Conservation (phyloP, 2,113 vertebrate genomes). For the Pungitius pungitius region DNA sequence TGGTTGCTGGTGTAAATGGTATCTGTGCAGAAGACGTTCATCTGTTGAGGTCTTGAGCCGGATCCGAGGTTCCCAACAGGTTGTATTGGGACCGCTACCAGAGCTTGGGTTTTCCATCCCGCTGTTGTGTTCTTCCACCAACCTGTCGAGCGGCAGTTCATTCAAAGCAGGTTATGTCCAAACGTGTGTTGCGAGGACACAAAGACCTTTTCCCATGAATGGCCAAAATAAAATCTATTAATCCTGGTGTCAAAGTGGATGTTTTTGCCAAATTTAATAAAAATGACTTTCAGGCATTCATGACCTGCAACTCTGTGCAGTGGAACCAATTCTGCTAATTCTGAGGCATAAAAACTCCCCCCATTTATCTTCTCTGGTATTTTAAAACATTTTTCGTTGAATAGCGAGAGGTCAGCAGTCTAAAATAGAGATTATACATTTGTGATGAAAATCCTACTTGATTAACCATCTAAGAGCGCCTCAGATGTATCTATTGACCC, state of each 20-base stretch:
- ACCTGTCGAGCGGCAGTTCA: not conserved
- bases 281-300: not conserved
- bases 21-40: not conserved
- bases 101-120: not conserved
- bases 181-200: not conserved
- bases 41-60: not conserved
- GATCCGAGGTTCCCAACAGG: not conserved
- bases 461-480: not conserved
- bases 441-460: not conserved
- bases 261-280: not conserved
- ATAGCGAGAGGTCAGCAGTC: not conserved
- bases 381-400: not conserved
- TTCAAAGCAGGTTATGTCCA: not conserved
- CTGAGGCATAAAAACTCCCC: not conserved
- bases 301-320: not conserved
- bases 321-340: not conserved
- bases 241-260: not conserved
- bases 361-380: not conserved
- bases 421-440: not conserved
- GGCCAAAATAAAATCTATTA: not conserved
- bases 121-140: not conserved
- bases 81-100: not conserved
- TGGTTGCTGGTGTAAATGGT: not conserved
- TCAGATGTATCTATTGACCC: not conserved
- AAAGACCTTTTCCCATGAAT: not conserved